Base-by-base conservation (phyloP, 2,888 invertebrate species). In the Oscheius onirici region DNA sequence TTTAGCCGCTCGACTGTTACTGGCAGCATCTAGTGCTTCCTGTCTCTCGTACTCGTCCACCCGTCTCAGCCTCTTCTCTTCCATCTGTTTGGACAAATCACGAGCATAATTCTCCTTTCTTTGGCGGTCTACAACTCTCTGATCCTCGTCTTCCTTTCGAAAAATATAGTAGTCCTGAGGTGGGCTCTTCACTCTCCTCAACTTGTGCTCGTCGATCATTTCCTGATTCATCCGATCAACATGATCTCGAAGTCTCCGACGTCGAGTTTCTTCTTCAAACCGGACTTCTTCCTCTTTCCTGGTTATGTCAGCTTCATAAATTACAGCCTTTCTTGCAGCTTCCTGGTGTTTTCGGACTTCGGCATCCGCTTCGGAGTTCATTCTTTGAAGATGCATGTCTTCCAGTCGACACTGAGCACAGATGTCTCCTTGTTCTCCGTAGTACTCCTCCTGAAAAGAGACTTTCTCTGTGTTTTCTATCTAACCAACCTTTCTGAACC, bases 321-420 rank as follows among this genome's bases (percentile, higher is more conserved):
- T 57, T 11, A 43, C 58, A n/a, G 78, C 78, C 61, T 72, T 73
- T 55, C 67, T 65, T 60, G 72, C 73, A 13, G 72, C 71, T 26
- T 78, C 75, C 11, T 76, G 73, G 57, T 78, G 75, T 55, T 74
- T 76, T 51, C 55, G 54, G 17, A 71, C 51, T 54, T 76, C 74
- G 11, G 41, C 54, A n/a, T 69, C 60, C 0, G 69, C 51, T 69
- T 60, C 60, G 11, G 34, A 20, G 57, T 73, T 60, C 70, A 78
- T 75, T 22, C 73, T 46, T 2, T 73, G 72, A 68, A 78, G 74
- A 67, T 77, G 73, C 61, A 70, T 72, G 26, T 82, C 82, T 69
- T 82, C 82, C 11, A 76, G 68, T 44, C 69, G 72, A 67, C 82
- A 82, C 55, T 82, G 81, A 17, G 73, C 80, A 68, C 82, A 82